Evolutionary conservation across 2,888 invertebrate species (phyloP).

Genomic region (Chromoteleia sp.): DNA sequence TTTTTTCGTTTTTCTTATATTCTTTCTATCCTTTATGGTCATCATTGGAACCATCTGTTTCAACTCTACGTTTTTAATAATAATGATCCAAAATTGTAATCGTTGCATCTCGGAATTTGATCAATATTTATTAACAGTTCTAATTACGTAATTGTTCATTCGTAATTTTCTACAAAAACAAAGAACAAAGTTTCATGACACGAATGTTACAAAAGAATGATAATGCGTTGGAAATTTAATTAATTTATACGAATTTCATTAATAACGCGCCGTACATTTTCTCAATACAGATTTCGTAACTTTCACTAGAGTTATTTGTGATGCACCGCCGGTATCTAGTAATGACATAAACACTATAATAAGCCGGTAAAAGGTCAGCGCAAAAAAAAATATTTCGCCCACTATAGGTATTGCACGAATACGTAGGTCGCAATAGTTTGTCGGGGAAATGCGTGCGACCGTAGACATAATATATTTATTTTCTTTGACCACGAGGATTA

Average conservation of each 20-base stretch:
- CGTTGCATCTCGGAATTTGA: no score
- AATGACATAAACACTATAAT: constrained; percentile 70
- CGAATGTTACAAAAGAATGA: background rate
- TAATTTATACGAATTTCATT: background rate
- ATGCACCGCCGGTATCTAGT: constrained; percentile 68
- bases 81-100: no score
- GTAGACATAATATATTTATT: constrained; percentile 54
- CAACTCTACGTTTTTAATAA: constrained; percentile 20
- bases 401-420: constrained; percentile 74
- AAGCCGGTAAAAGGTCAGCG: constrained; percentile 77
- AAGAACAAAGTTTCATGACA: no score
- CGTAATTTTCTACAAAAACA: no score
- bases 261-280: constrained; percentile 17
- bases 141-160: no score
- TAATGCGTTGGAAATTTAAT: no score
- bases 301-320: constrained; percentile 64
- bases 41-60: constrained; percentile 56
- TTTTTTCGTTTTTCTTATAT: background rate
- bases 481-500: constrained; percentile 53
- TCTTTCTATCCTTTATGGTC: constrained; percentile 51
- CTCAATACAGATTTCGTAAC: constrained; percentile 46
- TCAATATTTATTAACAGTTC: no score
- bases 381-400: constrained; percentile 77
- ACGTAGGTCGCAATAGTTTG: constrained; percentile 57
- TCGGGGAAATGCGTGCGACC: constrained; percentile 50